Conservation (phyloP, 1,140 invertebrate genomes). For the Tetramorium parvispinum region DNA sequence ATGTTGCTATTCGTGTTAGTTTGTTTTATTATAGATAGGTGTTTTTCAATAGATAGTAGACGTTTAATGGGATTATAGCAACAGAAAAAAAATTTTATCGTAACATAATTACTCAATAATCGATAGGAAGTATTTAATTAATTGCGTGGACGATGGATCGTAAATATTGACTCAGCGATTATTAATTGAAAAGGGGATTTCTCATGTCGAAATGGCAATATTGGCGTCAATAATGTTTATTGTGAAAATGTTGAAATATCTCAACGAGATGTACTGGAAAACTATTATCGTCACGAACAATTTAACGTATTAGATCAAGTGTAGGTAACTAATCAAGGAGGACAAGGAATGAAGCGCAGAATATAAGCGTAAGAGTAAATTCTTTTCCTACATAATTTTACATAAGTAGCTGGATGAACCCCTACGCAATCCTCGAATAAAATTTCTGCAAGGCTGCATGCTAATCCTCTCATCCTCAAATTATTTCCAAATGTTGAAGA, state of each 20-base stretch:
- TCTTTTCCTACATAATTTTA: constrained; percentile 42
- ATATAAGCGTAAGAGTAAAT: constrained; percentile 40
- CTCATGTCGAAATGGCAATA: constrained; percentile 33
- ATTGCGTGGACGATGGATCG: constrained; percentile 33
- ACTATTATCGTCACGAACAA: not conserved
- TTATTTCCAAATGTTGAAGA: constrained; percentile 9
- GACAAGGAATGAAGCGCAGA: not conserved
- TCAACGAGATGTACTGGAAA: not conserved
- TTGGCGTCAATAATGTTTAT: constrained; percentile 11
- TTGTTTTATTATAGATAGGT: not conserved
- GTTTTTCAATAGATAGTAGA: constrained; percentile 46
- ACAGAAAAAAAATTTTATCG: constrained; percentile 52
- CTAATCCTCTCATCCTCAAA: constrained; percentile 1
- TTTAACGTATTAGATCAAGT: not conserved
- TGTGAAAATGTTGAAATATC: not conserved
- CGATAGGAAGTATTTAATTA: constrained; percentile 53
- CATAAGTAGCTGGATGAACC: constrained; percentile 21
- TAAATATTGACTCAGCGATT: constrained; percentile 51
- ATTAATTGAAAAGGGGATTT: constrained; percentile 63
- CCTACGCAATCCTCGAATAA: constrained; percentile 10
- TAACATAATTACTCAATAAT: constrained; percentile 41
- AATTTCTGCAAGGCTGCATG: constrained; percentile 5
- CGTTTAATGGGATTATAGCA: constrained; percentile 16
- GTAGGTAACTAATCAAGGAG: not conserved
- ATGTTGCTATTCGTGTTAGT: not conserved